Percentiles rank a stretch among this genome's conserved stretches.
phyloP scores from a whole-genome alignment of 2,113 vertebrate species.

The Steatornis caripensis region DNA sequence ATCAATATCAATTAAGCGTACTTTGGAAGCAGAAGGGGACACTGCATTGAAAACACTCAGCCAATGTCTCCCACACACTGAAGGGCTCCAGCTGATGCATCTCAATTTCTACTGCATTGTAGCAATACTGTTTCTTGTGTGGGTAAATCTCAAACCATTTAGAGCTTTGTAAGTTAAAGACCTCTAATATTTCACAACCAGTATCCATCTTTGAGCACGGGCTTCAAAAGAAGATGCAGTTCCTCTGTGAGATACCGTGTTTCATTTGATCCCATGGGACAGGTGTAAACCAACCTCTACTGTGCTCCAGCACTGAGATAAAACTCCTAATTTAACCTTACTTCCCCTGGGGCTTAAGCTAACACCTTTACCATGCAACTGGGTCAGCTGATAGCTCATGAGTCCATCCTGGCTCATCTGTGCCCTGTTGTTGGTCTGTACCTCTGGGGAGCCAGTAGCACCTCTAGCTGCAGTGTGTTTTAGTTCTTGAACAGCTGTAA shows the following conservation, averaged over 20 bases:
- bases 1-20: conserved; percentile 31
- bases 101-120: neutral
- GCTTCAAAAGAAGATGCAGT: neutral
- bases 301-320: neutral
- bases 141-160: neutral
- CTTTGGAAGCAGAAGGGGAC: conserved; percentile 27
- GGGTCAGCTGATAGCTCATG: neutral
- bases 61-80: neutral
- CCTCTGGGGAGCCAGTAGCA: neutral
- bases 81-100: neutral
- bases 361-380: neutral
- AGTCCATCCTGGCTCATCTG: neutral
- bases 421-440: fast-evolving
- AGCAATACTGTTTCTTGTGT: neutral
- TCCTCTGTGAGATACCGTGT: neutral
- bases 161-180: neutral
- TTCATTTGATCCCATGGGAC: fast-evolving
- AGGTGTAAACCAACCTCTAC: neutral
- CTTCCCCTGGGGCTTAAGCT: neutral
- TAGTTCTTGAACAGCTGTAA: neutral
- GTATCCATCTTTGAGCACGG: neutral
- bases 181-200: neutral
- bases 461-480: neutral
- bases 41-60: neutral
- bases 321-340: neutral